Base-by-base conservation (phyloP, 2,797 vertebrate species). In the Micrastur ruficollis region DNA sequence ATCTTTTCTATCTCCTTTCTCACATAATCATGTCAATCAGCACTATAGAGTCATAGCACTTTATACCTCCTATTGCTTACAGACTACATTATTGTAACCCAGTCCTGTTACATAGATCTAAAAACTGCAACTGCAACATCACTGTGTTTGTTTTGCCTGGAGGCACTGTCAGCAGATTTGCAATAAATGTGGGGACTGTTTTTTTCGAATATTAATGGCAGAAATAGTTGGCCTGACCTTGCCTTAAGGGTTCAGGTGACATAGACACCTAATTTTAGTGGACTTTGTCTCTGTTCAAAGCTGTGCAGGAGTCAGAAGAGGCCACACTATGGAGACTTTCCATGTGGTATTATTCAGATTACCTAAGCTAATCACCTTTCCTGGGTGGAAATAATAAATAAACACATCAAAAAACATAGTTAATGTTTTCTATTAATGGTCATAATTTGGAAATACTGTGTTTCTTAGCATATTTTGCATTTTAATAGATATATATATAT, bases 21-120 rank as follows among this genome's bases (percentile, higher is more conserved):
- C 86, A 89, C 47, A 73, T 95, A 91, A 93, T 95, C 75, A 38
- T 67, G 73, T 89, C 93, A 94, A 90, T 95, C 91, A 96, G 16
- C 32, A 46, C 61, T 62, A 12, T 8, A 22, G 49, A 80, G 56
- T 82, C 81, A 89, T 16, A 74, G 55, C 71, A 95, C 96, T 96
- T 95, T 86, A 91, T 83, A 74, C 5, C 11, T 81, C 46, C 19
- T 31, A 31, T 71, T 61, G 14, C 40, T 93, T 94, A 46, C 80
- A 74, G 86, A 80, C 50, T 79, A 63, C 55, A 40, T 68, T 76
- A 55, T 62, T 68, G 29, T 58, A 95, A 82, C 17, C 10, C 9
- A 63, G 1, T 90, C 53, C 61, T 94, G 25, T 55, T 76, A 84
- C 23, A 53, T 22, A 75, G 44, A 83, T 71, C 32, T 90, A 63